A percentile compares a stretch with the other conserved stretches of the same genome.
Evolutionary conservation across 2,888 invertebrate species (phyloP).

Genomic region (Andrena marginata): DNA sequence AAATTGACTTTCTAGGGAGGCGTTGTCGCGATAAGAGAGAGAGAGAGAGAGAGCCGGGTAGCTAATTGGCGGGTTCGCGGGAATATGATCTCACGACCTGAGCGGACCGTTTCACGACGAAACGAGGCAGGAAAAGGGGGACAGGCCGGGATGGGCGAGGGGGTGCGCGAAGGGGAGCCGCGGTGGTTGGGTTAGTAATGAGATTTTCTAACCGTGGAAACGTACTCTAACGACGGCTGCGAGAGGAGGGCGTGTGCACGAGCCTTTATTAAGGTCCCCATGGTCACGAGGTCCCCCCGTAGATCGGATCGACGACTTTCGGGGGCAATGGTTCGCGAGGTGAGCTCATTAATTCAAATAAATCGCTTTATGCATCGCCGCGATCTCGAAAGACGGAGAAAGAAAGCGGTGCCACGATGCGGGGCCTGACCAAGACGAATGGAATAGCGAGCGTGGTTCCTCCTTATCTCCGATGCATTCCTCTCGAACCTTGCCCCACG

Average conservation of each 20-base stretch:
- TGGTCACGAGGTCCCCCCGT: constrained; percentile 64
- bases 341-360: constrained; percentile 80
- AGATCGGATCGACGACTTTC: constrained; percentile 72
- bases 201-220: constrained; percentile 72
- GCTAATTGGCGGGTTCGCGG: constrained; percentile 67
- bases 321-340: constrained; percentile 62
- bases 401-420: constrained; percentile 65
- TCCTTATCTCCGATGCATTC: constrained; percentile 73
- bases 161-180: constrained; percentile 5
- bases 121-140: constrained; percentile 25
- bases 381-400: constrained; percentile 70
- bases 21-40: constrained; percentile 60
- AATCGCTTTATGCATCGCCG: constrained; percentile 77
- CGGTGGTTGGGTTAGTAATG: constrained; percentile 45
- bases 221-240: constrained; percentile 50
- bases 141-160: not conserved
- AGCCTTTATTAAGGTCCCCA: constrained; percentile 70
- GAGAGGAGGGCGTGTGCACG: constrained; percentile 60
- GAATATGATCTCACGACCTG: constrained; percentile 63
- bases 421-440: constrained; percentile 74
- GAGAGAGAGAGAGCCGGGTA: constrained; percentile 42
- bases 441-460: constrained; percentile 69
- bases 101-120: constrained; percentile 35
- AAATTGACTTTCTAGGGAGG: constrained; percentile 69
- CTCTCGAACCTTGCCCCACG: constrained; percentile 59